Evolutionary conservation across 2,888 invertebrate genomes (phyloP).

Genomic region (Tachina fera): DNA sequence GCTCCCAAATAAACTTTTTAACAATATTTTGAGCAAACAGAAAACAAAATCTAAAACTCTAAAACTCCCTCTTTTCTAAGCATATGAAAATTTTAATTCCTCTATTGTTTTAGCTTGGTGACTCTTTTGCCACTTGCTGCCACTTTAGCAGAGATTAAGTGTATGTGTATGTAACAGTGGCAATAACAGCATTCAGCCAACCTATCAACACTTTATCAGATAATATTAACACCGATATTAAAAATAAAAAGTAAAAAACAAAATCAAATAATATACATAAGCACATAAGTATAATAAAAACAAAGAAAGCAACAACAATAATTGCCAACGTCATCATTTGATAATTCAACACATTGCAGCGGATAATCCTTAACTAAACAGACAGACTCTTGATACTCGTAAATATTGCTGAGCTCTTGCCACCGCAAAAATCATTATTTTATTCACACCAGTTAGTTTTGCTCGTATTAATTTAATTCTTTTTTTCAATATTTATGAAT

Average conservation of each 20-base stretch:
- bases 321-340: slow-evolving; percentile 67
- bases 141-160: slow-evolving; percentile 65
- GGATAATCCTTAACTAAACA: slow-evolving; percentile 79
- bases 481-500: slow-evolving; percentile 6
- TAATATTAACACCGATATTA: slow-evolving; percentile 49
- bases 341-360: slow-evolving; percentile 73
- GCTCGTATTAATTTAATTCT: slow-evolving; percentile 29
- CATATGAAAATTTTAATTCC: slow-evolving; percentile 56
- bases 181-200: slow-evolving; percentile 32
- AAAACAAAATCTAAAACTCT: not conserved
- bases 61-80: slow-evolving; percentile 22
- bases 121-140: slow-evolving; percentile 65
- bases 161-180: slow-evolving; percentile 34
- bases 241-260: slow-evolving; percentile 17
- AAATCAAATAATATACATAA: not conserved
- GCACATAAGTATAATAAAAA: not conserved
- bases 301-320: slow-evolving; percentile 58
- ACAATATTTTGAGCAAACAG: too few species aligned
- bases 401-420: slow-evolving; percentile 62
- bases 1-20: slow-evolving; percentile 46
- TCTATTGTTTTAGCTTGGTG: slow-evolving; percentile 66
- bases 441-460: slow-evolving; percentile 31
- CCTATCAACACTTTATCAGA: slow-evolving; percentile 42
- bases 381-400: slow-evolving; percentile 71
- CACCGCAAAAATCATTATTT: slow-evolving; percentile 63